phyloP scores from a whole-genome alignment of 92 coral and sea anemone genomes.

The Plumapathes pennacea region DNA sequence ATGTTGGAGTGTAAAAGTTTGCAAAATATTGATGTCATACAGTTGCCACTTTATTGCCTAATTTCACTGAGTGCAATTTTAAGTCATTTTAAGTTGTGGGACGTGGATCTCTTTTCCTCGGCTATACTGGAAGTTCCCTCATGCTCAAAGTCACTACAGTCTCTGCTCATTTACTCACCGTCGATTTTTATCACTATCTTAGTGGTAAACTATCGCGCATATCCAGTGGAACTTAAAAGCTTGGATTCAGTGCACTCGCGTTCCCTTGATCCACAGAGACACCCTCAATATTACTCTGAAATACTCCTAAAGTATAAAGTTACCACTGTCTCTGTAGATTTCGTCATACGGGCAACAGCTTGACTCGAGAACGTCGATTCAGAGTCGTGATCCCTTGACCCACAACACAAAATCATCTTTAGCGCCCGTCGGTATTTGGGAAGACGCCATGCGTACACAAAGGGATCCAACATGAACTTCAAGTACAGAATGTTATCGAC shows the following conservation, averaged over 20 bases:
- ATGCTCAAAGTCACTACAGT: not conserved
- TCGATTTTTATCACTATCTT: not conserved
- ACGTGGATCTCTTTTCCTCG: too few relatives aligned
- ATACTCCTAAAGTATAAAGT: not conserved
- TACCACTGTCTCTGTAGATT: constrained; percentile 6
- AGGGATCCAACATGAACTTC: constrained; percentile 5
- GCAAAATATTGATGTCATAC: too few relatives aligned
- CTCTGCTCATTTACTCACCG: not conserved
- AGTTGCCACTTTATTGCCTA: too few relatives aligned
- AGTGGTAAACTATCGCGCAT: too few relatives aligned
- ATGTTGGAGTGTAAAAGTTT: too few relatives aligned
- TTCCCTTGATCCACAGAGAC: too few relatives aligned
- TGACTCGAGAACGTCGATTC: constrained; percentile 1
- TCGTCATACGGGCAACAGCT: constrained; percentile 3
- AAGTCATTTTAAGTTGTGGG: too few relatives aligned
- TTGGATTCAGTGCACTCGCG: not conserved
- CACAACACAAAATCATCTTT: not conserved
- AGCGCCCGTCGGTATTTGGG: constrained; percentile 16
- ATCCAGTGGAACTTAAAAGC: not conserved
- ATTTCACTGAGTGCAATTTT: too few relatives aligned
- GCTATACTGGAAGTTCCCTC: too few relatives aligned
- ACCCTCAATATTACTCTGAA: too few relatives aligned
- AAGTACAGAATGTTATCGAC: constrained; percentile 3
- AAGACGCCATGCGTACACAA: constrained; percentile 12
- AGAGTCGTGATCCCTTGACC: not conserved